These are phyloP conservation scores for Drosophila recens DNA, from an alignment of 2,888 invertebrate species.

Conservation along the genomic window DNA sequence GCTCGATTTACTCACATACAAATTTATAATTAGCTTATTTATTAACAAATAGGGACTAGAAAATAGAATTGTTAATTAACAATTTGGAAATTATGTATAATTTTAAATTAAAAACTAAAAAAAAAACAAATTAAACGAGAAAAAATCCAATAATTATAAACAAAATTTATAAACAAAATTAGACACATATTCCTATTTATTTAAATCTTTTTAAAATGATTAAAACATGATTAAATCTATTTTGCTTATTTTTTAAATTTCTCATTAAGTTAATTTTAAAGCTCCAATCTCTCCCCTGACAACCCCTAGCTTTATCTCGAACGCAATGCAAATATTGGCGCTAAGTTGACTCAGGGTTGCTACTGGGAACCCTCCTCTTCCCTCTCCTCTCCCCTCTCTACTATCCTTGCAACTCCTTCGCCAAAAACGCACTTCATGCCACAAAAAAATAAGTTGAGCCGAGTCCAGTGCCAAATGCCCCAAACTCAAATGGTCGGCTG, in stretches of 20 bases:
- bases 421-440: constrained; percentile 44
- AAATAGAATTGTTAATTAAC: too few species aligned
- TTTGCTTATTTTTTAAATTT: constrained; percentile 2
- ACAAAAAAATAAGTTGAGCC: constrained; percentile 34
- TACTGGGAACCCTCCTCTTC: not conserved
- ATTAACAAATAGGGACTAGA: too few species aligned
- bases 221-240: too few species aligned
- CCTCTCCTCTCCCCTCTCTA: not conserved
- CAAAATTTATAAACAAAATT: too few species aligned
- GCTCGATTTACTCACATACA: too few species aligned
- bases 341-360: constrained; percentile 45
- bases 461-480: constrained; percentile 11
- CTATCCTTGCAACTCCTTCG: constrained; percentile 1
- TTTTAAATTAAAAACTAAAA: too few species aligned
- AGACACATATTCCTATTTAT: too few species aligned
- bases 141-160: too few species aligned
- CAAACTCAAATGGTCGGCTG: not conserved
- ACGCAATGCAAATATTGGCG: constrained; percentile 60
- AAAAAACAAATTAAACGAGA: too few species aligned
- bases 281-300: not conserved
- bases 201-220: too few species aligned
- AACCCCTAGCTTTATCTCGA: constrained; percentile 13
- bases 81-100: too few species aligned
- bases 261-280: constrained; percentile 30
- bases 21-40: too few species aligned